Conservation (phyloP, 2,113 vertebrate species). For the Salvelinus alpinus region DNA sequence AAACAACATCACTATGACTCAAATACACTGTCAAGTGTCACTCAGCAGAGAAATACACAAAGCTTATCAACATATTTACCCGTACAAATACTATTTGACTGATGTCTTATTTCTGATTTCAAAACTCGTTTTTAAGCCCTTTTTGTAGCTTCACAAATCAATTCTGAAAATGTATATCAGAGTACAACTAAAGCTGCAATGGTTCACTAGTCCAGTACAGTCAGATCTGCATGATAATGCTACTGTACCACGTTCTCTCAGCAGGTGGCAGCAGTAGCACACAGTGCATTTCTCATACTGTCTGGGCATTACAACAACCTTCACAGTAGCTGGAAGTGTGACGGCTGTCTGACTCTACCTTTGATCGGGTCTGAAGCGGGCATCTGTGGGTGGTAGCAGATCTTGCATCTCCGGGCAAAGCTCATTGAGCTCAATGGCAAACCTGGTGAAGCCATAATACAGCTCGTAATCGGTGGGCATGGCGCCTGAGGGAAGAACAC, state of each 20-base stretch:
- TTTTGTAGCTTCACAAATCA: too few species aligned
- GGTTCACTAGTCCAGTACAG: not conserved
- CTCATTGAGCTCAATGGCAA: constrained; percentile 97
- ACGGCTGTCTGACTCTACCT: constrained; percentile 74
- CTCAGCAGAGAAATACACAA: not conserved
- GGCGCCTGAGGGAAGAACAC: constrained; percentile 77
- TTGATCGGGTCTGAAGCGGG: constrained; percentile 95
- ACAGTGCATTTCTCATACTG: not conserved
- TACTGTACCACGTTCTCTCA: not conserved
- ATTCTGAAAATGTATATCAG: too few species aligned
- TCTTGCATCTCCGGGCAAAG: constrained; percentile 93
- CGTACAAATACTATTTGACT: not conserved
- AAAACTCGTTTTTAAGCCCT: too few species aligned
- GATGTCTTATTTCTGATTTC: too few species aligned
- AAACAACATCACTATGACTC: not conserved
- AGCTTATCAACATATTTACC: not conserved
- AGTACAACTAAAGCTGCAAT: too few species aligned
- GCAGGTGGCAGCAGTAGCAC: constrained; percentile 27
- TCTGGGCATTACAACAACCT: not conserved
- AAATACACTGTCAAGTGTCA: not conserved
- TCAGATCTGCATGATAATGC: not conserved
- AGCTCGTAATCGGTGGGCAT: constrained; percentile 97
- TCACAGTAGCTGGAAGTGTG: not conserved
- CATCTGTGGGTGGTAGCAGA: constrained; percentile 89
- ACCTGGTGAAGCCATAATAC: constrained; percentile 97